phyloP scores from a whole-genome alignment of 2,113 vertebrate species.

The Cynopterus brachyotis region DNA sequence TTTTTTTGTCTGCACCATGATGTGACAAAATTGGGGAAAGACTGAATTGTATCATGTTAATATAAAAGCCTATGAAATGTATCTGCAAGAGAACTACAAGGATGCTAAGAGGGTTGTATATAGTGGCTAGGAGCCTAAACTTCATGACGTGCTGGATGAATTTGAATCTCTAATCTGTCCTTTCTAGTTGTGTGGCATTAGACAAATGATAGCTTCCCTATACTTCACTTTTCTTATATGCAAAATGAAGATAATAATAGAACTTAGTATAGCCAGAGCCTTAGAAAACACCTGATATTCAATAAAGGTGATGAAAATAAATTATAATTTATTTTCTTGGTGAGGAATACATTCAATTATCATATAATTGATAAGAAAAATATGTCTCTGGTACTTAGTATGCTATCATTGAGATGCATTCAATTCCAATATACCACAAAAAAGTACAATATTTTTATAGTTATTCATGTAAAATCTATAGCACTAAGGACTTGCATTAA shows the following conservation, averaged over 20 bases:
- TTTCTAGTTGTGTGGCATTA: not conserved
- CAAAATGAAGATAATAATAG: not conserved
- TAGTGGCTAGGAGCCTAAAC: not conserved
- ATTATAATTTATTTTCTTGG: not conserved
- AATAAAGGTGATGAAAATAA: not conserved
- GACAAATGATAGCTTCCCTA: not conserved
- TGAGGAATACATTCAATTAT: not conserved
- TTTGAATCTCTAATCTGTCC: not conserved
- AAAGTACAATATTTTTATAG: not conserved
- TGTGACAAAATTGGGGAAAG: not conserved
- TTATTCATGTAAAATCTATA: not conserved
- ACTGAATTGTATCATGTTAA: not conserved
- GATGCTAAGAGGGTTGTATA: rapidly evolving
- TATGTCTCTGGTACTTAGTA: not conserved
- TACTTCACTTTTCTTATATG: not conserved
- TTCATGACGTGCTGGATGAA: not conserved
- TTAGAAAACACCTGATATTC: not conserved
- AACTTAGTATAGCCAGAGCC: not conserved
- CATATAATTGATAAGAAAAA: not conserved
- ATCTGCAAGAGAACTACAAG: not conserved
- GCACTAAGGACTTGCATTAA: not conserved
- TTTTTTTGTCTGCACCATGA: not conserved
- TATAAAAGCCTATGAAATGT: not conserved
- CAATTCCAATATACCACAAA: not conserved
- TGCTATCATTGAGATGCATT: not conserved